Conservation (phyloP, 2,113 vertebrate genomes). For the Prunella himalayana region DNA sequence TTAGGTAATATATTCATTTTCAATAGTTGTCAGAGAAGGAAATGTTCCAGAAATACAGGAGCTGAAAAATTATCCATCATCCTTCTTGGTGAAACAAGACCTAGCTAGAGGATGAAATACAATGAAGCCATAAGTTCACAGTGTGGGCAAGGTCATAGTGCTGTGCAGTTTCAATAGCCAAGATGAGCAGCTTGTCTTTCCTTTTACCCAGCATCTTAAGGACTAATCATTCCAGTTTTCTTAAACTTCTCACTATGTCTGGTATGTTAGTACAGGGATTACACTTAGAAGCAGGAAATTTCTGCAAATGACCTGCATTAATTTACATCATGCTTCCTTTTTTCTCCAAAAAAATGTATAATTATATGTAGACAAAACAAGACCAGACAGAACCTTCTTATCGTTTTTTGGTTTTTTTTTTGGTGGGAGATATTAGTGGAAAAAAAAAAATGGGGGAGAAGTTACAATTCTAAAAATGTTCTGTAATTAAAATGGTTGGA, state of each 20-base stretch:
- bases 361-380: not conserved
- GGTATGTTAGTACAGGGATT: not conserved
- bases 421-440: not conserved
- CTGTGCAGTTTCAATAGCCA: not conserved
- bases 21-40: slow-evolving; percentile 52
- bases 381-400: not conserved
- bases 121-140: not conserved
- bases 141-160: not conserved
- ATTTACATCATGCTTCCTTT: not conserved
- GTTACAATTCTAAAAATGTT: not conserved
- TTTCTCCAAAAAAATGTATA: not conserved
- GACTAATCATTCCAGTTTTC: not conserved
- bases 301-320: not conserved
- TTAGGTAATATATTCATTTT: slow-evolving; percentile 56
- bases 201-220: not conserved
- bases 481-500: not conserved
- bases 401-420: not conserved
- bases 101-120: not conserved
- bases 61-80: slow-evolving; percentile 47
- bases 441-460: not conserved
- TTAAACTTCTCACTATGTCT: not conserved
- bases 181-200: not conserved
- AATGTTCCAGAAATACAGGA: slow-evolving; percentile 52
- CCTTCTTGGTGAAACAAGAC: not conserved
- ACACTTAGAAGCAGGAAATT: not conserved